Evolutionary conservation across 2,113 vertebrate genomes (phyloP), one percentile per base, ranked within the genome.

Genomic region (Panthera leo): DNA sequence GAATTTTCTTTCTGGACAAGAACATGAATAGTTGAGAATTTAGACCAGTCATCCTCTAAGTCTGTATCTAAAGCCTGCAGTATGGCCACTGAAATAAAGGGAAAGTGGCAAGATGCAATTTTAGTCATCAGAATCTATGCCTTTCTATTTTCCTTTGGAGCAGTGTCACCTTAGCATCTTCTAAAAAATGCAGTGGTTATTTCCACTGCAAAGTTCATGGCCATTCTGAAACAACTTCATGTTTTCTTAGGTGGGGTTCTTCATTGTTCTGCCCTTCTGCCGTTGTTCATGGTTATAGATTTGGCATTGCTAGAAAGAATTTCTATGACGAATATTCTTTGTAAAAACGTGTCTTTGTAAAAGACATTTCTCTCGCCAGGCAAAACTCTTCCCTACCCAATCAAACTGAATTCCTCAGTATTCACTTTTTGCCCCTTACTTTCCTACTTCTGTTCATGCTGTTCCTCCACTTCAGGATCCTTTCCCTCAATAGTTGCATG

Each of bases 1-100:
- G 31, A 73, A 29, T 88, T 88, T 94, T 95, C 76, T 79, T 95
- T 86, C 27, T 92, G 63, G 19, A 93, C 13, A 73, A 73, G 29
- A 73, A 48, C 4, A n/a, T 27, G n/a, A 94, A 84, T 76, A 87
- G 78, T 12, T 86, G 16, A 94, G 25, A 36, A 45, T 93, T 79
- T 86, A 25, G 29, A 73, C 29, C 45, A 45, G 13, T 76, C 36
- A 58, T 76, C 15, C 58, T 61, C 42, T 96, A 85, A 65, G 58
- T 75, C 63, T 94, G 12, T 91, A 61, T 78, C 42, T 55, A 96
- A 95, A 39, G 36, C 11, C 36, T 76, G 12, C 14, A 80, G 13
- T 51, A 31, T 31, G 58, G 21, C 19, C 31, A 65, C 39, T 88
- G 51, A 85, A 67, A 87, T 58, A 82, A 85, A 94, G 21, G 45